phyloP scores from a whole-genome alignment of 1,140 invertebrate species.

The Gryon sp. region DNA sequence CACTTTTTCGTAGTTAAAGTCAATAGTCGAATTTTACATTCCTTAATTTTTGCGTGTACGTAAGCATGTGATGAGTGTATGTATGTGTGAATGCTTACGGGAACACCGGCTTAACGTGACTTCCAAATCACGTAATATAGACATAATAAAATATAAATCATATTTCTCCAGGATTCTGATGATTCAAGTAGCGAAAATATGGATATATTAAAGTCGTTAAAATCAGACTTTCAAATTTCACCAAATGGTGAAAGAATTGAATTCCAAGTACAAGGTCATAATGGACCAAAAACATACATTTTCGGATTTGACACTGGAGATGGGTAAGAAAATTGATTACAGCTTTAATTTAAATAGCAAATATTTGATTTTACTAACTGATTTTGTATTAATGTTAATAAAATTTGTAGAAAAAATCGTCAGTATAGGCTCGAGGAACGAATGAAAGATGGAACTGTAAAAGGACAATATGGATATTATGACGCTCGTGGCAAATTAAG shows the following conservation, averaged over 20 bases:
- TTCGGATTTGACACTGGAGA: conserved; percentile 93
- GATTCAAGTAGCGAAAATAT: conserved; percentile 39
- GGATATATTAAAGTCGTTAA: conserved; percentile 79
- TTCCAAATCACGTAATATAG: no score
- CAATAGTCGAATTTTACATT: no score
- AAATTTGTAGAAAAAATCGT: conserved; percentile 85
- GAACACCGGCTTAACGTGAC: no score
- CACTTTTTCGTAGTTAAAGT: no score
- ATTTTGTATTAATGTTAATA: background rate
- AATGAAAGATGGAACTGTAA: conserved; percentile 87
- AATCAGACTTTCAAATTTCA: conserved; percentile 73
- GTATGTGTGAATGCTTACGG: no score
- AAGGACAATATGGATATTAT: conserved; percentile 91
- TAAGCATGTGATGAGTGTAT: no score
- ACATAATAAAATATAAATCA: background rate
- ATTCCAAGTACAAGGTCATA: conserved; percentile 85
- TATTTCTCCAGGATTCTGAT: conserved; percentile 28
- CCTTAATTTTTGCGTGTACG: no score
- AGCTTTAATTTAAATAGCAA: no score
- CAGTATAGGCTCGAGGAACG: conserved; percentile 91
- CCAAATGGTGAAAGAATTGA: conserved; percentile 76
- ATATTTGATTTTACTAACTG: no score
- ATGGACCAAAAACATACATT: conserved; percentile 90
- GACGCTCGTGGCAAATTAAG: conserved; percentile 89
- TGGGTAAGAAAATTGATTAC: no score